Evolutionary conservation across 2,113 vertebrate genomes (phyloP), one percentile per base, ranked within the genome.

Genomic region (Eulacestoma nigropectus): DNA sequence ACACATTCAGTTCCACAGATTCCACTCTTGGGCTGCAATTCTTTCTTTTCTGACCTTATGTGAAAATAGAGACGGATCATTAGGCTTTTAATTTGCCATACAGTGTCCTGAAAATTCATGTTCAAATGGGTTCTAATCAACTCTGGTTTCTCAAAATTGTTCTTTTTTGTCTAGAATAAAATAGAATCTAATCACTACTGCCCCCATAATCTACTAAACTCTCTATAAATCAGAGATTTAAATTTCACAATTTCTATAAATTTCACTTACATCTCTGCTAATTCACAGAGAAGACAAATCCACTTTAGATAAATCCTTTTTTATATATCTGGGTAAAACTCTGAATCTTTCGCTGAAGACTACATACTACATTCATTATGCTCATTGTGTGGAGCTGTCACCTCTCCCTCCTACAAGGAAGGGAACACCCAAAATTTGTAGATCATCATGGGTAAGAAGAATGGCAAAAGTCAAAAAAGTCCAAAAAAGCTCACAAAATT

Each of bases 341-440:
- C 22, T 68, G 33, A 85, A 30, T 69, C 35, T 70, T 1, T n/a
- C 52, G 44, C 30, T 47, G 50, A 74, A 85, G 21, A n/a, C 37
- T 33, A 33, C 9, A 30, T 55, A 44, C 5, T 64, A 7, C 20
- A n/a, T 73, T 88, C 53, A 22, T 69, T 39, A 11, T 37, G 8
- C 6, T 46, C 21, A 46, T 81, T 52, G 10, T 50, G 57, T 44
- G 30, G 11, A 69, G 1, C 29, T 46, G 33, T 37, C 39, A 41
- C 11, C 4, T 70, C 49, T 41, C 30, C 41, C 11, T 49, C 21
- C 9, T 22, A 4, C 0, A 0, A 1, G 0, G 1, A 47, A 56
- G 17, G 23, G 6, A 72, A 14, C 9, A 56, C 20, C 35, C 20
- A 35, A 46, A 55, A 63, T 41, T 35, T 16, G 2, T 41, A 63